phyloP scores from a whole-genome alignment of 2,888 invertebrate species.

The Timema cristinae region DNA sequence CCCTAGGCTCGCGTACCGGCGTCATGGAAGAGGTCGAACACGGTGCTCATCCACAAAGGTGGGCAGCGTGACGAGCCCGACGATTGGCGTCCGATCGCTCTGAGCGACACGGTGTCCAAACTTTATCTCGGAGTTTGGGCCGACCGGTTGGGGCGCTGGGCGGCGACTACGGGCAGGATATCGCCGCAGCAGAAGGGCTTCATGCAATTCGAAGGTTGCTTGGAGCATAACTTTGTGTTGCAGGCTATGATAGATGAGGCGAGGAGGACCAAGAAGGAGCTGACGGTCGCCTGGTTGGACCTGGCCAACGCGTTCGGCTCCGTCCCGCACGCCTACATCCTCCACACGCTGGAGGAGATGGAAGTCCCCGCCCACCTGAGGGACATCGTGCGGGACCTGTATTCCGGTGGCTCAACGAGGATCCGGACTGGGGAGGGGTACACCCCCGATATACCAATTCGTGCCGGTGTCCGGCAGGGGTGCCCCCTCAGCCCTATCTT shows the following conservation, averaged over 20 bases:
- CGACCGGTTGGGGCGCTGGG: slow-evolving; percentile 33
- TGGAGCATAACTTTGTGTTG: slow-evolving; percentile 42
- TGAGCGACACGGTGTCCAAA: too few species aligned
- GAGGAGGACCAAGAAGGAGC: slow-evolving; percentile 22
- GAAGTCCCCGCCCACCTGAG: neutral
- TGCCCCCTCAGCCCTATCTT: slow-evolving; percentile 40
- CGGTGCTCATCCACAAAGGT: too few species aligned
- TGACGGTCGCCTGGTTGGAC: slow-evolving; percentile 32
- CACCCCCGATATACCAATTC: slow-evolving; percentile 4
- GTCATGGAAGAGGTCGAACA: too few species aligned
- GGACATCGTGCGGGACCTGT: slow-evolving; percentile 9
- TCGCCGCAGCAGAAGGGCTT: slow-evolving; percentile 41
- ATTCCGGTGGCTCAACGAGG: neutral
- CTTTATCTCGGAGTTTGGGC: slow-evolving; percentile 34
- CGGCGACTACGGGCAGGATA: slow-evolving; percentile 2
- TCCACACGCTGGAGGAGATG: neutral
- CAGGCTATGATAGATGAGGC: slow-evolving; percentile 37
- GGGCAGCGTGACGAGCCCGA: too few species aligned
- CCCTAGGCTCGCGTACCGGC: too few species aligned
- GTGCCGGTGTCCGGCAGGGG: slow-evolving; percentile 36
- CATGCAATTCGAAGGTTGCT: slow-evolving; percentile 39
- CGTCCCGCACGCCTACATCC: slow-evolving; percentile 33
- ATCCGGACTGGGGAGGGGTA: slow-evolving; percentile 9
- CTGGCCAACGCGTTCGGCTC: slow-evolving; percentile 43
- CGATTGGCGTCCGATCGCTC: too few species aligned